Evolutionary conservation across 2,888 invertebrate genomes (phyloP).

Genomic region (Eurois occulta): DNA sequence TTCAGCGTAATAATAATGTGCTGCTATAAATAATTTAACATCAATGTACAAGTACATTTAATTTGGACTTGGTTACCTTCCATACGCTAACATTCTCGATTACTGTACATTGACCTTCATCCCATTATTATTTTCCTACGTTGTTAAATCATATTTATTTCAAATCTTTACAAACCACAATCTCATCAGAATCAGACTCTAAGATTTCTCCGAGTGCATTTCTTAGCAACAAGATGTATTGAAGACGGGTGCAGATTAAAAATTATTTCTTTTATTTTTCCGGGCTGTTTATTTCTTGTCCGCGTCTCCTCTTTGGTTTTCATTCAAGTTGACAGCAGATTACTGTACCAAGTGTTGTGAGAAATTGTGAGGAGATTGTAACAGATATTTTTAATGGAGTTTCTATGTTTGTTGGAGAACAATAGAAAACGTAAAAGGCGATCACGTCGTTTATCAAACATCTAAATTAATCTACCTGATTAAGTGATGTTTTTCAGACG

Average conservation of each 20-base stretch:
- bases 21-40: too few species aligned
- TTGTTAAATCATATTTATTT: neutral
- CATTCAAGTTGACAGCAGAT: slow-evolving; percentile 48
- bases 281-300: slow-evolving; percentile 48
- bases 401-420: neutral
- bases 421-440: neutral
- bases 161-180: slow-evolving; percentile 1
- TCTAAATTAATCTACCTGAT: neutral
- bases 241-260: slow-evolving; percentile 72
- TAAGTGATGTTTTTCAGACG: neutral
- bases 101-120: neutral
- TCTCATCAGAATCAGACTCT: slow-evolving; percentile 51
- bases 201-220: slow-evolving; percentile 56
- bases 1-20: too few species aligned
- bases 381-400: slow-evolving; percentile 47
- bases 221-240: slow-evolving; percentile 68
- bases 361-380: slow-evolving; percentile 41
- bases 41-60: neutral
- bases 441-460: neutral
- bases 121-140: neutral
- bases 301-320: slow-evolving; percentile 37
- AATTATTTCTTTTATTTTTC: slow-evolving; percentile 68
- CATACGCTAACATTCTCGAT: neutral
- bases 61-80: neutral
- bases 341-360: slow-evolving; percentile 45